Percentiles rank a stretch among this genome's conserved stretches.
phyloP scores from a whole-genome alignment of 2,888 invertebrate species.

The Nomada lathburiana region DNA sequence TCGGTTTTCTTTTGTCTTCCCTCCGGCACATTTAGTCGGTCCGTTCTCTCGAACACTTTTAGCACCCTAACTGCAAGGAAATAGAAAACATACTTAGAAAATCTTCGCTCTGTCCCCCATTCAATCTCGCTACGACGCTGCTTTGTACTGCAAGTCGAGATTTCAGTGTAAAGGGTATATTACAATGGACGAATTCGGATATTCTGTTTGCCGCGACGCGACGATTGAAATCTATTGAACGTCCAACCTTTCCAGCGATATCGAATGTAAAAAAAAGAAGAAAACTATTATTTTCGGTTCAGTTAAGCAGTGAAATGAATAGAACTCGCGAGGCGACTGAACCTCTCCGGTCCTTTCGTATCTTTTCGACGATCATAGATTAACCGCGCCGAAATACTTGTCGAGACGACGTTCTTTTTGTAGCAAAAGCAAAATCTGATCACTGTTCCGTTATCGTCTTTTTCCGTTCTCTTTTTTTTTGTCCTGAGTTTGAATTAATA shows the following conservation, averaged over 20 bases:
- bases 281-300: not conserved
- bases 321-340: not conserved
- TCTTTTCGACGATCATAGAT: slow-evolving; percentile 9
- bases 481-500: slow-evolving; percentile 48
- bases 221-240: not conserved
- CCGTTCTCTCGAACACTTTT: slow-evolving; percentile 72
- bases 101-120: slow-evolving; percentile 1
- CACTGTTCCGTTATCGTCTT: not conserved
- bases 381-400: not conserved
- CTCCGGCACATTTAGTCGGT: slow-evolving; percentile 74
- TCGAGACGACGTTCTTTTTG: not conserved
- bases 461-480: slow-evolving; percentile 11
- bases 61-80: slow-evolving; percentile 77
- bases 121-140: slow-evolving; percentile 24
- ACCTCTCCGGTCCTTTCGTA: not conserved
- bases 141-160: slow-evolving; percentile 11
- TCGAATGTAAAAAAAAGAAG: not conserved
- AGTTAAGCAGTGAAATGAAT: not conserved
- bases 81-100: slow-evolving; percentile 67
- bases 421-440: not conserved
- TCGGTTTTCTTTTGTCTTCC: slow-evolving; percentile 71
- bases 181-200: not conserved
- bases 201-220: not conserved
- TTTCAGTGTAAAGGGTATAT: slow-evolving; percentile 15
- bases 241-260: not conserved